Evolutionary conservation across 2,888 invertebrate species (phyloP).

Genomic region (Elmis aenea): DNA sequence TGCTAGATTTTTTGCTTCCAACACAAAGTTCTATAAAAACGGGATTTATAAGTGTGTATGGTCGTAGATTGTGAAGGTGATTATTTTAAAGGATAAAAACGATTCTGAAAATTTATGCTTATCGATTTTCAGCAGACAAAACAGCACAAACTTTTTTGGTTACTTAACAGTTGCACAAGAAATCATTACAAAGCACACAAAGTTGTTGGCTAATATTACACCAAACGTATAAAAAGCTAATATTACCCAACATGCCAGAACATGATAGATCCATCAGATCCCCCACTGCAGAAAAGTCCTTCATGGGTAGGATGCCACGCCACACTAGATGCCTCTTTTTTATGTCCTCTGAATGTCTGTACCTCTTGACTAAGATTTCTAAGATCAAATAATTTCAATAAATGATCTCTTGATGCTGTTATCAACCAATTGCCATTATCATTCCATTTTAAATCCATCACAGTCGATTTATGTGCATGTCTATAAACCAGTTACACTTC

Average conservation of each 20-base stretch:
- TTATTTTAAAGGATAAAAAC: too few relatives aligned
- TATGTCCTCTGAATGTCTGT: conserved; percentile 97
- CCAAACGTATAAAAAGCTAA: conserved; percentile 2
- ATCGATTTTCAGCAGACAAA: too few relatives aligned
- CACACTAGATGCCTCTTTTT: conserved; percentile 95
- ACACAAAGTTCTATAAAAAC: too few relatives aligned
- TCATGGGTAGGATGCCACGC: conserved; percentile 99
- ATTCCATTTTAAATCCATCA: conserved; percentile 99
- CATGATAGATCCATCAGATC: conserved; percentile 96
- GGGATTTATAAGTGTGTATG: too few relatives aligned
- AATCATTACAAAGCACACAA: too few relatives aligned
- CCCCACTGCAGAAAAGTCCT: conserved; percentile 94
- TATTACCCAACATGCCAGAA: conserved; percentile 95
- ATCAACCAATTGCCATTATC: conserved; percentile 98
- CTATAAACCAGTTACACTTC: too few relatives aligned
- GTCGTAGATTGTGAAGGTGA: too few relatives aligned
- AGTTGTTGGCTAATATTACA: too few relatives aligned
- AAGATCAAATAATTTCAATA: conserved; percentile 96
- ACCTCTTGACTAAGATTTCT: conserved; percentile 92
- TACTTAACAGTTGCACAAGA: too few relatives aligned
- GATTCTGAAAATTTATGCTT: too few relatives aligned
- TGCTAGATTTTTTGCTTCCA: too few relatives aligned
- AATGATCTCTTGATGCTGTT: conserved; percentile 96
- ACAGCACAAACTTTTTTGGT: too few relatives aligned
- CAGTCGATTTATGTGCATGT: conserved; percentile 98